Evolutionary conservation across 2,888 invertebrate species (phyloP).

Genomic region (Cloeon dipterum): DNA sequence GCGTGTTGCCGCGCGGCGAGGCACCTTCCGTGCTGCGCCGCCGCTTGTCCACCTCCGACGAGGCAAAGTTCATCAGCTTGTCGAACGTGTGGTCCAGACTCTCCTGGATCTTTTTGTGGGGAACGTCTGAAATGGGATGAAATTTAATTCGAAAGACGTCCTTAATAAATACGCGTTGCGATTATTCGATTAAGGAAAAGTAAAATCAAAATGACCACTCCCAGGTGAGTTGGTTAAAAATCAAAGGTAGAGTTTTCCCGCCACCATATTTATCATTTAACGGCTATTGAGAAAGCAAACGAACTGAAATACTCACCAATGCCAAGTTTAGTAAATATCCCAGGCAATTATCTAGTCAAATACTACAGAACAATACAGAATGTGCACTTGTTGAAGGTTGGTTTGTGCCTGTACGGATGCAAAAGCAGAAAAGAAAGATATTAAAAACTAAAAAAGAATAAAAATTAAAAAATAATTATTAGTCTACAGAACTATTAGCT

Average conservation of each 20-base stretch:
- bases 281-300: not conserved
- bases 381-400: not conserved
- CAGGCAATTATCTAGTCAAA: not conserved
- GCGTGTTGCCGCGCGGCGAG: constrained; percentile 12
- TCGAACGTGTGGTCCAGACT: constrained; percentile 87
- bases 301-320: not conserved
- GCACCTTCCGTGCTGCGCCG: constrained; percentile 60
- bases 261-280: no score
- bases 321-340: not conserved
- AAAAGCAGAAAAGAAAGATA: constrained; percentile 1
- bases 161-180: no score
- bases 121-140: no score
- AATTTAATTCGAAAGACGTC: no score
- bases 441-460: not conserved
- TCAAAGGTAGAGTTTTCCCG: no score
- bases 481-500: constrained; percentile 1
- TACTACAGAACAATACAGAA: constrained; percentile 1
- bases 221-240: not conserved
- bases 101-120: no score
- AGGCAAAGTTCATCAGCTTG: constrained; percentile 77
- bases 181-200: no score
- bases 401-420: constrained; percentile 1
- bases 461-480: constrained; percentile 1
- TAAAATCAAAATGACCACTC: not conserved
- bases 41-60: constrained; percentile 73